Evolutionary conservation across 2,797 vertebrate species (phyloP), one percentile per base, ranked within the genome.

Genomic region (Halcyon chelicuti): DNA sequence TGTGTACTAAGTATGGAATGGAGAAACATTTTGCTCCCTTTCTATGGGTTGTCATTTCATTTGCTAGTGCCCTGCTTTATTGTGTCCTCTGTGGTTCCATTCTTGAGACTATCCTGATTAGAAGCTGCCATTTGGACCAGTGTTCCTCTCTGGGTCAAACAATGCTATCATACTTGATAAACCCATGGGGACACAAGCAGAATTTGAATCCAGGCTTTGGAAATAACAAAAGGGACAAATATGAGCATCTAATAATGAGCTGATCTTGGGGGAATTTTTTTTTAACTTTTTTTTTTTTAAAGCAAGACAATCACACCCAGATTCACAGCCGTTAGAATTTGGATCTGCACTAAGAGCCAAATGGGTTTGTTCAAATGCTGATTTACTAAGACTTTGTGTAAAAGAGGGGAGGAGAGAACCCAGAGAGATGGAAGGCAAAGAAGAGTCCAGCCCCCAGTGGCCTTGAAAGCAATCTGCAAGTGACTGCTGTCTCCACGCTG

Each of bases 401-500:
- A 72, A 80, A 85, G 51, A 82, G 15, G n/a, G 83, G 26, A 66
- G 76, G 51, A 82, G 82, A 89, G 60, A 44, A 65, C 26, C 7
- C 1, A 2, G 54, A 35, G 72, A 11, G 81, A 44, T 80, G 85
- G 68, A 77, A 94, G 74, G 70, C 60, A 37, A 63, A 78, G 91
- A 79, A 46, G 93, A 77, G 73, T 77, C 49, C 91, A 94, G 86
- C 93, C 90, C 92, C 95, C 88, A 49, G 93, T 61, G 91, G 97
- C 97, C 96, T 97, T 96, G 96, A 87, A 91, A 94, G 94, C 94
- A 85, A 71, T 94, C 78, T 88, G 86, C 89, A 77, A 96, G 93
- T n/a, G 68, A 94, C 65, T 33, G 96, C 95, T 96, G 96, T 97
- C 97, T 92, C 94, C 67, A 5, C 5, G 54, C 95, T 97, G 97